A percentile compares a stretch with the other conserved stretches of the same genome.
Conservation (phyloP, 1,140 invertebrate species). For the Aphaenogaster ashmeadi region DNA sequence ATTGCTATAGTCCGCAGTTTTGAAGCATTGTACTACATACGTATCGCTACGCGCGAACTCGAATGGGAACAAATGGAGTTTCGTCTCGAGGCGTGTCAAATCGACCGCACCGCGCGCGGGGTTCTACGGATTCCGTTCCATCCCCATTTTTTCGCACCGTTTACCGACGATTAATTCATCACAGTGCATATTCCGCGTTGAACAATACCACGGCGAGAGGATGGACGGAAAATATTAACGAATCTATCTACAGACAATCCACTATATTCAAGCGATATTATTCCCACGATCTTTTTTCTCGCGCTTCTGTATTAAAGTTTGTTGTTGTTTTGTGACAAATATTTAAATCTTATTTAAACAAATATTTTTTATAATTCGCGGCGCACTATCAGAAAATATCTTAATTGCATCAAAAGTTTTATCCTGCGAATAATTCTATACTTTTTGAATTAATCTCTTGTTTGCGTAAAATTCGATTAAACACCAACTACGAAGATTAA, state of each 20-base stretch:
- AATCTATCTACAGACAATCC: slow-evolving; percentile 8
- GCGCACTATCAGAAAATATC: neutral
- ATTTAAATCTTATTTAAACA: neutral
- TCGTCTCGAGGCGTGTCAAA: slow-evolving; percentile 49
- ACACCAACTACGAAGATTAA: neutral
- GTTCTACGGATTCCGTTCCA: slow-evolving; percentile 11
- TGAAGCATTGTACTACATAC: slow-evolving; percentile 37
- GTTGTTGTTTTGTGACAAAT: neutral
- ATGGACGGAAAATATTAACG: slow-evolving; percentile 28
- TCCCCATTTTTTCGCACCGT: slow-evolving; percentile 4
- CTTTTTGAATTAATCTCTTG: neutral
- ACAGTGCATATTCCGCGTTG: neutral
- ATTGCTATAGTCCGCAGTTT: slow-evolving; percentile 69
- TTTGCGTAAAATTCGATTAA: neutral
- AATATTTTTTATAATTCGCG: neutral
- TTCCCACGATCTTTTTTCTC: neutral
- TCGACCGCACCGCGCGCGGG: slow-evolving; percentile 34
- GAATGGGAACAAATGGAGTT: slow-evolving; percentile 66
- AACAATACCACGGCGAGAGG: neutral
- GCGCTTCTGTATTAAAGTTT: neutral
- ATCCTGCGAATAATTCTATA: slow-evolving; percentile 1
- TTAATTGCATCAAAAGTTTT: neutral
- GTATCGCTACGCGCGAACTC: slow-evolving; percentile 56
- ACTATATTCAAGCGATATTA: neutral
- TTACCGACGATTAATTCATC: slow-evolving; percentile 48